Percentiles rank a stretch among this genome's conserved stretches.
Conservation (phyloP, 1,140 invertebrate genomes). For the Drosophila asahinai region DNA sequence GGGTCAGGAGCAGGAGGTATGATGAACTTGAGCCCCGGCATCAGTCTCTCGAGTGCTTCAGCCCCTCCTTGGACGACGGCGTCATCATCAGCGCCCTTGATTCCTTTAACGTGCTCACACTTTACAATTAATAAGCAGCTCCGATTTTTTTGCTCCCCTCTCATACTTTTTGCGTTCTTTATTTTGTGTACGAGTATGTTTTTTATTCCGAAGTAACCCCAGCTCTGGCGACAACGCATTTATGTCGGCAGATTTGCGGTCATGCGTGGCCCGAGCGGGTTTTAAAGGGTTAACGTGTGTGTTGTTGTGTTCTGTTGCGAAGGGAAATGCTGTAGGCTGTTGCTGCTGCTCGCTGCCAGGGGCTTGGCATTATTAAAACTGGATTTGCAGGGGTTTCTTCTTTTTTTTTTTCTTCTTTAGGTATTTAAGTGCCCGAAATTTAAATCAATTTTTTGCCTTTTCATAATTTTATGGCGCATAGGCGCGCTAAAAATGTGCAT, state of each 20-base stretch:
- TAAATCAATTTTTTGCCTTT: constrained; percentile 67
- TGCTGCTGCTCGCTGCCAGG: constrained; percentile 19
- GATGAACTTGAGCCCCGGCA: constrained; percentile 40
- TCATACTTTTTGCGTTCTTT: constrained; percentile 18
- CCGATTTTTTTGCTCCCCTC: constrained; percentile 29
- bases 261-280: constrained; percentile 55
- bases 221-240: constrained; percentile 54
- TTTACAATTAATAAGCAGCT: constrained; percentile 80
- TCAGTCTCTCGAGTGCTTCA: constrained; percentile 55
- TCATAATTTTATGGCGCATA: constrained; percentile 44
- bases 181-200: constrained; percentile 33
- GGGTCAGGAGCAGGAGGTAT: constrained; percentile 2
- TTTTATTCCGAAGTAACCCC: constrained; percentile 37
- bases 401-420: constrained; percentile 18
- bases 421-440: constrained; percentile 59
- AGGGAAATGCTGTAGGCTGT: constrained; percentile 24
- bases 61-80: constrained; percentile 48
- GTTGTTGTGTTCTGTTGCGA: constrained; percentile 13
- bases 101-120: constrained; percentile 78
- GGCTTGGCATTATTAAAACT: constrained; percentile 62
- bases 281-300: constrained; percentile 41
- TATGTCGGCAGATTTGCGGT: constrained; percentile 64
- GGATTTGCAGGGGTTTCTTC: constrained; percentile 47
- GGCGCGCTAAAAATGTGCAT: constrained; percentile 39
- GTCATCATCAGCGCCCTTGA: constrained; percentile 77